Percentiles rank a stretch among this genome's conserved stretches.
These are phyloP conservation scores for Pangasius sanitwongsei DNA, from an alignment of 2,797 vertebrate genomes.

Conservation along the genomic window DNA sequence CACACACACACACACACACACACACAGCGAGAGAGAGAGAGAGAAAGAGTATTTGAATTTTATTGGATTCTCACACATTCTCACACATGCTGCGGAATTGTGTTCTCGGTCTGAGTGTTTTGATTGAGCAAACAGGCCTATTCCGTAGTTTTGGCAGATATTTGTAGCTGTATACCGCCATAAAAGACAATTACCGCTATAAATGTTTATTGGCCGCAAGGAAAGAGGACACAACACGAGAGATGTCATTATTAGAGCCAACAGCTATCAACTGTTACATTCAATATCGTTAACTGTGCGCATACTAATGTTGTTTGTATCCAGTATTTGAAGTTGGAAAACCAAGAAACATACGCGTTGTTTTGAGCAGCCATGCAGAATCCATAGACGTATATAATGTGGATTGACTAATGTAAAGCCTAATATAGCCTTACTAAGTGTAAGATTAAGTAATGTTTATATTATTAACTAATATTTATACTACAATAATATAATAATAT, in stretches of 20 bases:
- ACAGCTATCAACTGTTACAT: not conserved
- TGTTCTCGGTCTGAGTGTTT: not conserved
- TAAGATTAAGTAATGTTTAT: not conserved
- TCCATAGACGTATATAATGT: not conserved
- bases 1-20: slow-evolving; percentile 5
- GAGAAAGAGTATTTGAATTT: not conserved
- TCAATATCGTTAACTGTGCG: too few species aligned
- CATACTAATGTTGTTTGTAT: too few species aligned
- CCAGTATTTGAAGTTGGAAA: too few species aligned
- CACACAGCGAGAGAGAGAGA: not conserved
- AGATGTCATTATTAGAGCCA: not conserved
- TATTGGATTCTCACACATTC: not conserved
- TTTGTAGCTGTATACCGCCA: slow-evolving; percentile 65
- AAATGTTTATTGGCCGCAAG: slow-evolving; percentile 32
- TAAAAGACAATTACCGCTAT: slow-evolving; percentile 87
- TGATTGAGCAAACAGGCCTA: slow-evolving; percentile 11
- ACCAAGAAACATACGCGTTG: not conserved
- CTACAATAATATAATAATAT: not conserved
- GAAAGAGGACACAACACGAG: not conserved
- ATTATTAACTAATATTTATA: too few species aligned
- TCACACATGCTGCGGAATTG: not conserved
- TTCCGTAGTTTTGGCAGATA: not conserved
- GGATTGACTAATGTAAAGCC: not conserved
- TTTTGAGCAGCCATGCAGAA: not conserved
- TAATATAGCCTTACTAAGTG: not conserved